A percentile compares a stretch with the other conserved stretches of the same genome.
These are phyloP conservation scores for Cremastobaeus sp. DNA, from an alignment of 2,888 invertebrate genomes.

Conservation along the genomic window DNA sequence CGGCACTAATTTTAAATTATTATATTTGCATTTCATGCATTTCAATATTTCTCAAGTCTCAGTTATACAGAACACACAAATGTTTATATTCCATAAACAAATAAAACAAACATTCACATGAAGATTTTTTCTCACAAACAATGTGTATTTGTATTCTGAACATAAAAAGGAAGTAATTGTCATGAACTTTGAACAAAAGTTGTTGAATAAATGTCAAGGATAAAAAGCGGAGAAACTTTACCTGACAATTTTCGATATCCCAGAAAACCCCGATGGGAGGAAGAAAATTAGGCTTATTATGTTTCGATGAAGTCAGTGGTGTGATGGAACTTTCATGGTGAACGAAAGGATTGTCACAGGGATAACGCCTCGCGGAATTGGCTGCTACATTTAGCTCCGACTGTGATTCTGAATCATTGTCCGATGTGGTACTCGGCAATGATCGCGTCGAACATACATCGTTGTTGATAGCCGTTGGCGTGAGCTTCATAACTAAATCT, in stretches of 20 bases:
- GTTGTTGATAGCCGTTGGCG: constrained; percentile 61
- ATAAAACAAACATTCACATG: too few relatives aligned
- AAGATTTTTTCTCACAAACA: too few relatives aligned
- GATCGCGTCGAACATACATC: constrained; percentile 62
- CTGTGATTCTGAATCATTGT: constrained; percentile 63
- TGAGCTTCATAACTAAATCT: constrained; percentile 67
- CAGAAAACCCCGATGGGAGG: constrained; percentile 92
- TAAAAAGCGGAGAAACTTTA: too few relatives aligned
- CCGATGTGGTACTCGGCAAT: constrained; percentile 63
- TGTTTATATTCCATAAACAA: too few relatives aligned
- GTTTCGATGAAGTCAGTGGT: constrained; percentile 59
- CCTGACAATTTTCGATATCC: constrained; percentile 95
- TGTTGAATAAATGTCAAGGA: too few relatives aligned
- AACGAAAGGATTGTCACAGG: constrained; percentile 66
- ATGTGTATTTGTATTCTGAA: too few relatives aligned
- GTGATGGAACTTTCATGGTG: constrained; percentile 68
- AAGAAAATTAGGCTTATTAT: constrained; percentile 72
- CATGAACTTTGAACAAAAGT: too few relatives aligned
- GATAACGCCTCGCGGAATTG: constrained; percentile 60
- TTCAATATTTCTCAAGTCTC: too few relatives aligned
- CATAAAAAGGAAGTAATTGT: too few relatives aligned
- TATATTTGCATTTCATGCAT: too few relatives aligned
- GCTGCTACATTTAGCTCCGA: constrained; percentile 47
- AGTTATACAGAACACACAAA: too few relatives aligned
- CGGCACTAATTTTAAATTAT: too few relatives aligned